Evolutionary conservation across 2,888 invertebrate genomes (phyloP), one percentile per base, ranked within the genome.

Genomic region (Cyclophora punctaria): DNA sequence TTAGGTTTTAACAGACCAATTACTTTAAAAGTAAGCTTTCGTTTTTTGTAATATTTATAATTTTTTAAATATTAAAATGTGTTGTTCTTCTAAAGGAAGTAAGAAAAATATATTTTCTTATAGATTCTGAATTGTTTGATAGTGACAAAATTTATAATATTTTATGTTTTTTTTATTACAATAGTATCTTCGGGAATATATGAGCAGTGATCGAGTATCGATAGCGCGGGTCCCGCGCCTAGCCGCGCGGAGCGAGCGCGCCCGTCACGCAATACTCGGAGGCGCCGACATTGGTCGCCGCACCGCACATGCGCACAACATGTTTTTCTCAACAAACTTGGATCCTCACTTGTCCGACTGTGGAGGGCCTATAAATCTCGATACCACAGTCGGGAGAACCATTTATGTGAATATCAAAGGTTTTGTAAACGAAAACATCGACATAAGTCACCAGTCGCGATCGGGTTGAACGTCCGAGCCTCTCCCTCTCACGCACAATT

Each of bases 281-380:
- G 41, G 59, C 59, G 62, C 69, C 71, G 67, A 70, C 76, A 83
- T 80, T 83, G 82, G 82, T 67, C 62, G 70, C 53, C 47, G 35
- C 47, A 41, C 45, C 50, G 64, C 84, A 81, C 84, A 80, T 80
- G 84, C 84, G 83, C 67, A 48, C 40, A 48, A 44, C 62, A 55
- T 84, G 83, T 84, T 84, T 82, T 78, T 81, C 74, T 52, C 72
- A 63, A 71, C 64, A 71, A 77, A 80, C 76, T 82, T 78, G 68
- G 69, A 73, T 77, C 72, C 49, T 70, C 62, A 67, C 69, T 67
- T 63, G 57, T 34, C 63, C 68, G 63, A 69, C 60, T 65, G 60
- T 48, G 35, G 65, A 55, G 63, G 58, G 66, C 60, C 73, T 69
- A 80, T 80, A 79, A 81, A 81, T 82, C 75, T 74, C 60, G 42